Base-by-base conservation (phyloP, 2,113 vertebrate species). In the Rhea pennata region DNA sequence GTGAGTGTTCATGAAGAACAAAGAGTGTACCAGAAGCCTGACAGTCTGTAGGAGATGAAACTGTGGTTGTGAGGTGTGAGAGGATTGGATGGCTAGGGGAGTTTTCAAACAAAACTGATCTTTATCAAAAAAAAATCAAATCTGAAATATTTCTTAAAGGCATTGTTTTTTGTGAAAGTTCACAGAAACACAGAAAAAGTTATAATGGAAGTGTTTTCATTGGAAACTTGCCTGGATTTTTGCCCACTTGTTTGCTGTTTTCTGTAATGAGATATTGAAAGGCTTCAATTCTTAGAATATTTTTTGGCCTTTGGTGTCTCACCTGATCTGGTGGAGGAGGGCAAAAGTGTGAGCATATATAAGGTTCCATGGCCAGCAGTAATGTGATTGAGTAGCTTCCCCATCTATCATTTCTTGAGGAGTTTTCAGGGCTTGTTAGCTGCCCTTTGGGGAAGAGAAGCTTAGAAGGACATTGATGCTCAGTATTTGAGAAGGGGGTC, bases 191-290 rank as follows among this genome's bases (percentile, higher is more conserved):
- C 84, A 95, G 93, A 93, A 93, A 90, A 87, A 92, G 95, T 93
- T 96, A 87, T 96, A 95, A 96, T 92, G 93, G 95, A 94, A 93
- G 59, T 96, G 94, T 97, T 97, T 97, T 95, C 65, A 50, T 94
- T 97, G 96, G 96, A 96, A 93, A 93, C 83, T 64, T 93, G 76
- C 39, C 92, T 97, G 96, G 95, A 83, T 90, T 86, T 64, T 86
- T 88, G 95, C 95, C 95, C 95, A 36, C 90, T 88, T 75, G 93
- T 96, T 93, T 97, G 92, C 85, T 96, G 72, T 94, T 96, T 94
- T 96, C 92, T 95, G 92, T 96, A 97, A 96, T 78, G 88, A 97
- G 95, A 96, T 97, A 96, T 87, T 96, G 95, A 96, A 95, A 95
- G 93, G 90, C 95, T 95, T 96, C 76, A 86, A 4, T 88, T 96